Conservation (phyloP, 2,797 vertebrate genomes). For the Lutjanus campechanus region DNA sequence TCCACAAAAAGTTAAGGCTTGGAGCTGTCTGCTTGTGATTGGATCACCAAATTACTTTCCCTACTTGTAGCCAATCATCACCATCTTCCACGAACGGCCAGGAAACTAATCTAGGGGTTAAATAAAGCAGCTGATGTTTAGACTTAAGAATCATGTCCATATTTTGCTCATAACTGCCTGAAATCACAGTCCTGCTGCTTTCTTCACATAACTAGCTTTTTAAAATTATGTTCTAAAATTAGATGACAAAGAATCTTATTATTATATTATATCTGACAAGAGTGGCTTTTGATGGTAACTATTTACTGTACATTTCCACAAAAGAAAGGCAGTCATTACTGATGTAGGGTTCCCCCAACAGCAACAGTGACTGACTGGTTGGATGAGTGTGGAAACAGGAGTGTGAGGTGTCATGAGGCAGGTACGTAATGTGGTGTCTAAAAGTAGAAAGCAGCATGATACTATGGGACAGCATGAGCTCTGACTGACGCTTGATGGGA, state of each 20-base stretch:
- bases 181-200: neutral
- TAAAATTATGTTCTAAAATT: neutral
- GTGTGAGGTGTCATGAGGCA: slow-evolving; percentile 19
- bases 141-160: neutral
- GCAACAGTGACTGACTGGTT: neutral
- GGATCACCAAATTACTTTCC: neutral
- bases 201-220: neutral
- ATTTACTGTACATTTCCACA: neutral
- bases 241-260: neutral
- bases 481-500: slow-evolving; percentile 17
- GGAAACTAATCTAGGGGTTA: slow-evolving; percentile 1
- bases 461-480: slow-evolving; percentile 25
- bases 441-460: slow-evolving; percentile 37
- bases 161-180: neutral
- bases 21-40: no score
- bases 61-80: neutral
- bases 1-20: no score
- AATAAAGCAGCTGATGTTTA: slow-evolving; percentile 7
- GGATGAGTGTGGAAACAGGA: neutral
- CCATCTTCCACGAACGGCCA: slow-evolving; percentile 1
- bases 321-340: neutral
- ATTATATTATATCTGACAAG: neutral
- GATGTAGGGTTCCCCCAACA: neutral
- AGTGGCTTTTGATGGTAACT: neutral
- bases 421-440: slow-evolving; percentile 23